phyloP scores from a whole-genome alignment of 2,797 vertebrate species.

The Alosa sapidissima region DNA sequence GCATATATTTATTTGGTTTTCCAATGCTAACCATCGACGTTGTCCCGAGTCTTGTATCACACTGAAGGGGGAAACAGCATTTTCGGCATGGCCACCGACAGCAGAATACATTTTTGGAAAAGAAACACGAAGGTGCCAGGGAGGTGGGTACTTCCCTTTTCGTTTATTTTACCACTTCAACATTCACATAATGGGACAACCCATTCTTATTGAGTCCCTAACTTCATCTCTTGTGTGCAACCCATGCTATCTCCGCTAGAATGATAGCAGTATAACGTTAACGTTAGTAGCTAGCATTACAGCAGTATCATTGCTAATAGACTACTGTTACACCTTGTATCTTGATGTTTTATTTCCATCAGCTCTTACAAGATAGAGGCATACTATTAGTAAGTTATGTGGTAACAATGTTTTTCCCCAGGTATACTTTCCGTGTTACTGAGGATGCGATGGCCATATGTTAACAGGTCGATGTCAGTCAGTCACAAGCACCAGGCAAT shows the following conservation, averaged over 20 bases:
- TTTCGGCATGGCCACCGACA: slow-evolving; percentile 87
- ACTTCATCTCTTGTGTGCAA: neutral
- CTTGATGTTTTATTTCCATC: neutral
- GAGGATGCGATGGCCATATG: slow-evolving; percentile 5
- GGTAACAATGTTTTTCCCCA: neutral
- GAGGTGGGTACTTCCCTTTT: slow-evolving; percentile 75
- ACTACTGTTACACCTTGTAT: neutral
- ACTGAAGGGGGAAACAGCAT: slow-evolving; percentile 40
- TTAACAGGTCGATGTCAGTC: neutral
- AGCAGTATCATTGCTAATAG: neutral
- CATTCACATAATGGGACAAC: neutral
- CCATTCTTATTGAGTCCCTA: neutral
- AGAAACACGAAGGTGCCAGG: slow-evolving; percentile 89
- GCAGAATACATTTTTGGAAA: slow-evolving; percentile 93
- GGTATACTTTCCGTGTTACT: neutral
- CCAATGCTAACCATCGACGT: neutral
- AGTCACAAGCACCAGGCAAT: neutral
- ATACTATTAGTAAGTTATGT: neutral
- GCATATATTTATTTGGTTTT: neutral
- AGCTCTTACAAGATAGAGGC: neutral
- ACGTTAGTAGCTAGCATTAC: neutral
- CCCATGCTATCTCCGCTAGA: neutral
- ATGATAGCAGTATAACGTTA: neutral
- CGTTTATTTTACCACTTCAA: neutral
- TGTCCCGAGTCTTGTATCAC: slow-evolving; percentile 13